Conservation (phyloP, 2,113 vertebrate species). For the Bujurquina vittata region DNA sequence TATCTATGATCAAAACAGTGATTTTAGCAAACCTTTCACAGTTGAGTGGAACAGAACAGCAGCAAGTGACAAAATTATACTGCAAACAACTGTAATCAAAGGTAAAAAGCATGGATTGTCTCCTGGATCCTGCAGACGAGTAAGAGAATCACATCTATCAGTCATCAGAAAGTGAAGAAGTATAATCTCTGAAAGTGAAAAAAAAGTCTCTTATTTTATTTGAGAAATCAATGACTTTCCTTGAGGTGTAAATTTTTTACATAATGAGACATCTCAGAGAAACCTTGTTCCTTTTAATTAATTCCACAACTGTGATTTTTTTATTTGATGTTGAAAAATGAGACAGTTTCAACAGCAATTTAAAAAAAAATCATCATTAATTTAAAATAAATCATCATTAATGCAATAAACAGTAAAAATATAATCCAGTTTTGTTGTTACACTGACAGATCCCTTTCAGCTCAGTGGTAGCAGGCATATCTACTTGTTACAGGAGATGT, state of each 20-base stretch:
- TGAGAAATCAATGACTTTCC: not conserved
- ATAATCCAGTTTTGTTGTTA: not conserved
- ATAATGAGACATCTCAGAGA: not conserved
- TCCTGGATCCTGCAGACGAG: constrained; percentile 24
- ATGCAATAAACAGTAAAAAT: not conserved
- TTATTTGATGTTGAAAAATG: not conserved
- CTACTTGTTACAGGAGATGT: too few relatives aligned
- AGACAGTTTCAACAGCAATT: not conserved
- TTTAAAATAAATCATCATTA: not conserved
- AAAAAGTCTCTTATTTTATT: not conserved
- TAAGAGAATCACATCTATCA: constrained; percentile 42
- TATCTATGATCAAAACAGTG: constrained; percentile 63
- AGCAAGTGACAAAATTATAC: constrained; percentile 60
- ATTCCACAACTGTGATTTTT: not conserved
- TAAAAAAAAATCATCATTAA: too few relatives aligned
- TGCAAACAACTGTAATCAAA: constrained; percentile 59
- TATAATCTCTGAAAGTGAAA: not conserved
- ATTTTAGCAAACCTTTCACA: constrained; percentile 58
- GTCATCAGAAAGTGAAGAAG: constrained; percentile 3
- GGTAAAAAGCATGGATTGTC: constrained; percentile 41
- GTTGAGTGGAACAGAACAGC: constrained; percentile 48
- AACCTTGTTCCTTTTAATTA: not conserved
- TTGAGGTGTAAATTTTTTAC: not conserved
- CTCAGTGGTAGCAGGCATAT: not conserved
- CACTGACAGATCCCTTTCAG: not conserved